Conservation (phyloP, 2,113 vertebrate genomes). For the Sminthopsis crassicaudata region DNA sequence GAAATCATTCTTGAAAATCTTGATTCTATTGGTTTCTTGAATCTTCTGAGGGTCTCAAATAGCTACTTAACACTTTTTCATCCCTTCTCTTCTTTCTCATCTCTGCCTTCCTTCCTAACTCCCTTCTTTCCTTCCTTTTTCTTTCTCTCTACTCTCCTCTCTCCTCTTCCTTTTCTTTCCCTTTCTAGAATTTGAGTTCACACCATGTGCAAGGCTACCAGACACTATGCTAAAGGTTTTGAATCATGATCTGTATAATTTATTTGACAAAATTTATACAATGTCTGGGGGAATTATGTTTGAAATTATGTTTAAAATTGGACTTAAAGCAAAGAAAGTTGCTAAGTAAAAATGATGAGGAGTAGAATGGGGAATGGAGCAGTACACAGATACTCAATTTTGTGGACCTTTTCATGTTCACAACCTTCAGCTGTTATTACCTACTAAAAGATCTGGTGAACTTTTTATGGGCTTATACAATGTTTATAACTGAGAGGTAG, state of each 20-base stretch:
- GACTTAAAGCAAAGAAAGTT: constrained; percentile 66
- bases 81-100: neutral
- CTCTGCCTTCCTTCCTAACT: neutral
- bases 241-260: neutral
- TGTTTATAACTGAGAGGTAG: constrained; percentile 46
- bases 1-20: neutral
- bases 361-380: constrained; percentile 1
- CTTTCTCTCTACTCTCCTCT: too few species aligned
- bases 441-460: constrained; percentile 47
- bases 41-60: neutral
- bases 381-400: constrained; percentile 47
- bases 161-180: neutral
- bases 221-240: constrained; percentile 18
- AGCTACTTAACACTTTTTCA: neutral
- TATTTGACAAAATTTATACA: constrained; percentile 46
- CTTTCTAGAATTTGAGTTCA: constrained; percentile 49
- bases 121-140: neutral
- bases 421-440: constrained; percentile 66
- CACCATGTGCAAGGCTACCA: constrained; percentile 42
- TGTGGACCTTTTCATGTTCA: constrained; percentile 63
- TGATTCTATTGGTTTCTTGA: neutral
- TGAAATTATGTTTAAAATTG: constrained; percentile 61
- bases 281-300: constrained; percentile 23
- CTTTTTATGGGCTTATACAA: constrained; percentile 46
- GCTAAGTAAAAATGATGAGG: constrained; percentile 63